These are phyloP conservation scores for Drosophila pseudotakahashii DNA, from an alignment of 2,888 invertebrate species.

Conservation along the genomic window DNA sequence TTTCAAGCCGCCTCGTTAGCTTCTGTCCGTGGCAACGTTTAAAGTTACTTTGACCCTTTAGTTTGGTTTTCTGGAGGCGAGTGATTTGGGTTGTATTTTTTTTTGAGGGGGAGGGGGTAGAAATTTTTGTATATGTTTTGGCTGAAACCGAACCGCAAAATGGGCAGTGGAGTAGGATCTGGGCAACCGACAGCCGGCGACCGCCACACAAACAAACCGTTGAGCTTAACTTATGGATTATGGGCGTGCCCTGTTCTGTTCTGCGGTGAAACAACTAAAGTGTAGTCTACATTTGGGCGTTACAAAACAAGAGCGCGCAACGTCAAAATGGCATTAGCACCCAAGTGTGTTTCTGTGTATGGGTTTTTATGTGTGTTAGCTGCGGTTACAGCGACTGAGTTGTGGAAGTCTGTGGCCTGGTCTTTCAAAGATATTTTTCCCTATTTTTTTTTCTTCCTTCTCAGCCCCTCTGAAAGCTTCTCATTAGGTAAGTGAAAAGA, in stretches of 20 bases:
- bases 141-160: slow-evolving; percentile 15
- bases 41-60: slow-evolving; percentile 72
- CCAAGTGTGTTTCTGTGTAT: slow-evolving; percentile 19
- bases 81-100: slow-evolving; percentile 52
- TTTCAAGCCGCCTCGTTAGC: slow-evolving; percentile 18
- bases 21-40: slow-evolving; percentile 42
- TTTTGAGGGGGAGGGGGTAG: not conserved
- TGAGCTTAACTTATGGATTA: slow-evolving; percentile 75
- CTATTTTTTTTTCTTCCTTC: not conserved
- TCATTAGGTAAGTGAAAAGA: slow-evolving; percentile 43
- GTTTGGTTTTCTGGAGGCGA: slow-evolving; percentile 48
- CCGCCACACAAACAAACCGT: slow-evolving; percentile 42
- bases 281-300: slow-evolving; percentile 71
- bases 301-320: slow-evolving; percentile 39
- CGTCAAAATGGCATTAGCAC: slow-evolving; percentile 52
- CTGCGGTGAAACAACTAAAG: slow-evolving; percentile 51
- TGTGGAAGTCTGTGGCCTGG: slow-evolving; percentile 12
- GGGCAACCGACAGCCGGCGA: slow-evolving; percentile 48
- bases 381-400: slow-evolving; percentile 29
- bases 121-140: slow-evolving; percentile 25
- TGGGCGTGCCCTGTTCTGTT: slow-evolving; percentile 65
- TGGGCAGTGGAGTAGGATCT: slow-evolving; percentile 3
- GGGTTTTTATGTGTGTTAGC: slow-evolving; percentile 23
- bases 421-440: slow-evolving; percentile 14
- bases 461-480: slow-evolving; percentile 28